These are phyloP conservation scores for Eudemis profundana DNA, from an alignment of 2,888 invertebrate genomes.

Conservation along the genomic window DNA sequence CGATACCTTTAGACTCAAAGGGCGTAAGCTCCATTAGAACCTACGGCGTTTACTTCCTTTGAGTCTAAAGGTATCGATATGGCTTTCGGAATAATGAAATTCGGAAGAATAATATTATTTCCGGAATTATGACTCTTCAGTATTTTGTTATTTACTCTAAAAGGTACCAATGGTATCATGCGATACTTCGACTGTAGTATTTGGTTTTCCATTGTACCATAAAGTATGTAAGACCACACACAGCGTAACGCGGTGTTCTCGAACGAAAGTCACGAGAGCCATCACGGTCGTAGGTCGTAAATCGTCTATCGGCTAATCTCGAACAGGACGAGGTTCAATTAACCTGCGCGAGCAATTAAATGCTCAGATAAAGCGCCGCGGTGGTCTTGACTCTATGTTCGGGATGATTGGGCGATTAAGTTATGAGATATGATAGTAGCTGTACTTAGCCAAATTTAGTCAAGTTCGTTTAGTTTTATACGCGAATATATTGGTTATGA, in stretches of 20 bases:
- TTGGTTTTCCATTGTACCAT: too few species aligned
- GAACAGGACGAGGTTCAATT: conserved; percentile 68
- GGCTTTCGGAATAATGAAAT: too few species aligned
- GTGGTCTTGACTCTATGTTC: conserved; percentile 64
- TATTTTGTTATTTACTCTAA: too few species aligned
- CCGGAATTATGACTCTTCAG: too few species aligned
- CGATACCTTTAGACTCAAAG: too few species aligned
- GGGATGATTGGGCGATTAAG: conserved; percentile 37
- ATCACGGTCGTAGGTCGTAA: conserved; percentile 60
- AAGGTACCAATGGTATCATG: too few species aligned
- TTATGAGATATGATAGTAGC: conserved; percentile 34
- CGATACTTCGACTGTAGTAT: too few species aligned
- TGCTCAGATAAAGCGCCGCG: conserved; percentile 73
- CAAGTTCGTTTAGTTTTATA: background rate
- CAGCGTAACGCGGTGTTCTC: conserved; percentile 37
- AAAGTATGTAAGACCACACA: conserved; percentile 36
- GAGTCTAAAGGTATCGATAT: too few species aligned
- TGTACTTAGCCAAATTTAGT: background rate
- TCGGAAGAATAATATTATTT: too few species aligned
- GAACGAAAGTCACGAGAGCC: conserved; percentile 40
- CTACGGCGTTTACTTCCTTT: too few species aligned
- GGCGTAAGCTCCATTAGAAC: too few species aligned
- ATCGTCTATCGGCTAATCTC: conserved; percentile 72
- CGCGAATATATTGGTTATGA: too few species aligned
- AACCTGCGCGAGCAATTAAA: conserved; percentile 76